A percentile compares a stretch with the other conserved stretches of the same genome.
Conservation (phyloP, 2,797 vertebrate genomes). For the Echiichthys vipera region DNA sequence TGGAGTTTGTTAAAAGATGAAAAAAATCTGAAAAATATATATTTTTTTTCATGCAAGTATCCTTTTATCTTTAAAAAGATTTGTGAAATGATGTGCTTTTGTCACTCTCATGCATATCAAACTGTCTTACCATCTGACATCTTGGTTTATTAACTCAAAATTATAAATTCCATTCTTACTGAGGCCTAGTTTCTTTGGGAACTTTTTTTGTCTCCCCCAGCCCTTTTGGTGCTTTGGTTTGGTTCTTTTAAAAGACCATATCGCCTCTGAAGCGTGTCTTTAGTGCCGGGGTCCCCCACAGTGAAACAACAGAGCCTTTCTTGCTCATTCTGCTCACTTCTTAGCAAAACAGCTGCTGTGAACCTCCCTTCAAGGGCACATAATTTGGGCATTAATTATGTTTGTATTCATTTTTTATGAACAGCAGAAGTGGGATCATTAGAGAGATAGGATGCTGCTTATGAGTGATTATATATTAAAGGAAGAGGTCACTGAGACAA, state of each 20-base stretch:
- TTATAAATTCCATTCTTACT: slow-evolving; percentile 36
- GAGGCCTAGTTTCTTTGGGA: slow-evolving; percentile 33
- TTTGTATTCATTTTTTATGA: slow-evolving; percentile 33
- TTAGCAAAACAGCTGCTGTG: slow-evolving; percentile 44
- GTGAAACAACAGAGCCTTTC: slow-evolving; percentile 33
- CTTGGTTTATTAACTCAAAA: slow-evolving; percentile 27
- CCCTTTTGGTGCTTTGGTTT: slow-evolving; percentile 34
- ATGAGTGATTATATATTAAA: slow-evolving; percentile 18
- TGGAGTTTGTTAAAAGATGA: neutral
- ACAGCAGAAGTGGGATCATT: slow-evolving; percentile 10
- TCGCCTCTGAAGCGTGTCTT: slow-evolving; percentile 29
- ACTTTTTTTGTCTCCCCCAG: slow-evolving; percentile 13
- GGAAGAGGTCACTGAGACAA: slow-evolving; percentile 7
- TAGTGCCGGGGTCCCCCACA: slow-evolving; percentile 7
- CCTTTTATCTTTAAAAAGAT: slow-evolving; percentile 31
- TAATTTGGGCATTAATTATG: slow-evolving; percentile 44
- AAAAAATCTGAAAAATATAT: neutral
- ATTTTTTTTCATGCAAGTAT: slow-evolving; percentile 28
- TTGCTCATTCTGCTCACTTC: slow-evolving; percentile 23
- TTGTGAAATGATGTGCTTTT: slow-evolving; percentile 20
- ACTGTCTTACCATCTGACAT: slow-evolving; percentile 32
- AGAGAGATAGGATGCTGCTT: slow-evolving; percentile 17
- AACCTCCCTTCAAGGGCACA: slow-evolving; percentile 47
- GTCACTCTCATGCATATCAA: slow-evolving; percentile 48
- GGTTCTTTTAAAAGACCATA: slow-evolving; percentile 23